A percentile compares a stretch with the other conserved stretches of the same genome.
These are phyloP conservation scores for Apostichopus californicus DNA, from an alignment of 35 echinoderm and acorn worm genomes.

Conservation along the genomic window DNA sequence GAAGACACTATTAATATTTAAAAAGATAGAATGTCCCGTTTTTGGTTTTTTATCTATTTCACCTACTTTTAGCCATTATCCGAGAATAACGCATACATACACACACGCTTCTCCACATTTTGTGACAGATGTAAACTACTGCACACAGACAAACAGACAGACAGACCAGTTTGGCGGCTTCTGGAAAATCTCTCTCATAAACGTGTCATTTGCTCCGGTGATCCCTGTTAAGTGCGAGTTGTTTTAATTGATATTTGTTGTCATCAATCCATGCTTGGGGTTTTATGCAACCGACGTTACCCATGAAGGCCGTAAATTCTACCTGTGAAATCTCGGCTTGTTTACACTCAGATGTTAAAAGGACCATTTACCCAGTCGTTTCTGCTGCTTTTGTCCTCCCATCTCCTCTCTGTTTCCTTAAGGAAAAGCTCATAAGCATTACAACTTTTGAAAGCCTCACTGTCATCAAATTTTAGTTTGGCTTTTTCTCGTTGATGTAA, in stretches of 20 bases:
- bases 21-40: too few relatives aligned
- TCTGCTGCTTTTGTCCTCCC: background rate
- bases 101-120: background rate
- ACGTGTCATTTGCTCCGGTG: slow-evolving; percentile 7
- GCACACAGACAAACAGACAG: background rate
- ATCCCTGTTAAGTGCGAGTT: slow-evolving; percentile 30
- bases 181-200: slow-evolving; percentile 23
- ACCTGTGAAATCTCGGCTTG: background rate
- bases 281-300: slow-evolving; percentile 12
- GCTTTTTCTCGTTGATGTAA: slow-evolving; percentile 3
- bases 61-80: too few relatives aligned
- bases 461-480: slow-evolving; percentile 37
- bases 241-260: slow-evolving; percentile 45
- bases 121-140: background rate
- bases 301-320: background rate
- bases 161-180: background rate
- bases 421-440: slow-evolving; percentile 7
- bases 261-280: slow-evolving; percentile 16
- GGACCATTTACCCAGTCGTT: slow-evolving; percentile 22
- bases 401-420: background rate
- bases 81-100: too few relatives aligned
- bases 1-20: too few relatives aligned
- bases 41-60: too few relatives aligned
- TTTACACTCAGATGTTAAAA: slow-evolving; percentile 40
- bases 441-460: slow-evolving; percentile 31